These are phyloP conservation scores for Nematopogon swammerdamellus DNA, from an alignment of 2,888 invertebrate species.

Conservation along the genomic window DNA sequence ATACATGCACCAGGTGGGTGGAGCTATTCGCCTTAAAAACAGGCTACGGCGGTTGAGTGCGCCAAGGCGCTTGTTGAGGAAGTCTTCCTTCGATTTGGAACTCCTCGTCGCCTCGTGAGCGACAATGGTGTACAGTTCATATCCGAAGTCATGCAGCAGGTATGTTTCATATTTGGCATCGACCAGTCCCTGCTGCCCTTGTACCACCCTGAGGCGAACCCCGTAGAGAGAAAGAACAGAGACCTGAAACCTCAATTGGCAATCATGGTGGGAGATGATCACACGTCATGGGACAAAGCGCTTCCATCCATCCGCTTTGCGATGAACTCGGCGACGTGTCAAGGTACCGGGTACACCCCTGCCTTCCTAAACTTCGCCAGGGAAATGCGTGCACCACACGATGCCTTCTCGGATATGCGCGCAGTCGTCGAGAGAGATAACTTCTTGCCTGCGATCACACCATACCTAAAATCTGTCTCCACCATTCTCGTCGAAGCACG, in stretches of 20 bases:
- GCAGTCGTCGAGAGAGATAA: neutral
- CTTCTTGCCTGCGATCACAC: constrained; percentile 9
- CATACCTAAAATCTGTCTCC: neutral
- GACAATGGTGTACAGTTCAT: constrained; percentile 18
- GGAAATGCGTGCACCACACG: constrained; percentile 9
- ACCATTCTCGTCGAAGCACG: neutral
- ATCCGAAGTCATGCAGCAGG: constrained; percentile 12
- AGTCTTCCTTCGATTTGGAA: constrained; percentile 18
- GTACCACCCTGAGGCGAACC: constrained; percentile 15
- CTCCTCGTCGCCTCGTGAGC: constrained; percentile 18
- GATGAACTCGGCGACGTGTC: constrained; percentile 9
- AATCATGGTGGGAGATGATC: constrained; percentile 9
- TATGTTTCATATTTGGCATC: constrained; percentile 8
- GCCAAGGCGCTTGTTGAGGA: constrained; percentile 12
- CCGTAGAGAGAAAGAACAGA: constrained; percentile 19
- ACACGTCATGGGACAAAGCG: constrained; percentile 8
- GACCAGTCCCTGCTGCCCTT: constrained; percentile 8
- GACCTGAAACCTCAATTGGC: constrained; percentile 15
- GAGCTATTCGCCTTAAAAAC: constrained; percentile 16
- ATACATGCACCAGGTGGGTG: constrained; percentile 14
- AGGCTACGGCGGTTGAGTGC: constrained; percentile 12
- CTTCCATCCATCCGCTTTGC: constrained; percentile 11
- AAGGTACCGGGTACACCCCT: constrained; percentile 5
- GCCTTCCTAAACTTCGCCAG: constrained; percentile 12
- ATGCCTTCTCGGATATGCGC: constrained; percentile 6